Conservation (phyloP, 1,140 invertebrate species). For the Vanessa atalanta region DNA sequence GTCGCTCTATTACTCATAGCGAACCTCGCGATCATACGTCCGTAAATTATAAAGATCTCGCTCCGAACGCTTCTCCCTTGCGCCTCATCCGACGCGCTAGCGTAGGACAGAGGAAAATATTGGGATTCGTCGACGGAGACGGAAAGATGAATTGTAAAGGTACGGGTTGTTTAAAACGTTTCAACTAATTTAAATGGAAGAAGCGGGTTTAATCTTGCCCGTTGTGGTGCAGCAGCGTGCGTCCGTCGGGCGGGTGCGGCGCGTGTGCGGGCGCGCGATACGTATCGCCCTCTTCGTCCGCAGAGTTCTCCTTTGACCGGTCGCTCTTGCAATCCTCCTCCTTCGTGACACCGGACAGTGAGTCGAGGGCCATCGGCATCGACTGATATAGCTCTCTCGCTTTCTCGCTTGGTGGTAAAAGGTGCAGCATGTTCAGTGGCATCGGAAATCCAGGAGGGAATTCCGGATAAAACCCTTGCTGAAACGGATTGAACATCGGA, state of each 20-base stretch:
- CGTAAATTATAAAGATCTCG: slow-evolving; percentile 35
- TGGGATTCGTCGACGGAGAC: slow-evolving; percentile 5
- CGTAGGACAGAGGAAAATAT: background rate
- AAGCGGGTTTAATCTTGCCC: slow-evolving; percentile 82
- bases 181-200: slow-evolving; percentile 32
- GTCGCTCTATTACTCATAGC: slow-evolving; percentile 36
- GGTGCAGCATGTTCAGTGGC: slow-evolving; percentile 90
- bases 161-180: slow-evolving; percentile 33
- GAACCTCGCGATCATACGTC: slow-evolving; percentile 33
- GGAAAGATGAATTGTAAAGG: slow-evolving; percentile 20
- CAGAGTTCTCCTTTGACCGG: slow-evolving; percentile 83
- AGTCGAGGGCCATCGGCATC: slow-evolving; percentile 78
- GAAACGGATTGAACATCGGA: slow-evolving; percentile 86
- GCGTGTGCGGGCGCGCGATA: slow-evolving; percentile 81
- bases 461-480: slow-evolving; percentile 89
- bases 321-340: slow-evolving; percentile 86
- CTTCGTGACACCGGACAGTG: slow-evolving; percentile 75
- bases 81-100: background rate
- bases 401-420: slow-evolving; percentile 88
- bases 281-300: slow-evolving; percentile 82
- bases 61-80: background rate
- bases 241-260: slow-evolving; percentile 80
- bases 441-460: slow-evolving; percentile 89
- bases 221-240: slow-evolving; percentile 84
- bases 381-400: slow-evolving; percentile 82